Evolutionary conservation across 2,113 vertebrate genomes (phyloP), one percentile per base, ranked within the genome.

Genomic region (Martes martes): DNA sequence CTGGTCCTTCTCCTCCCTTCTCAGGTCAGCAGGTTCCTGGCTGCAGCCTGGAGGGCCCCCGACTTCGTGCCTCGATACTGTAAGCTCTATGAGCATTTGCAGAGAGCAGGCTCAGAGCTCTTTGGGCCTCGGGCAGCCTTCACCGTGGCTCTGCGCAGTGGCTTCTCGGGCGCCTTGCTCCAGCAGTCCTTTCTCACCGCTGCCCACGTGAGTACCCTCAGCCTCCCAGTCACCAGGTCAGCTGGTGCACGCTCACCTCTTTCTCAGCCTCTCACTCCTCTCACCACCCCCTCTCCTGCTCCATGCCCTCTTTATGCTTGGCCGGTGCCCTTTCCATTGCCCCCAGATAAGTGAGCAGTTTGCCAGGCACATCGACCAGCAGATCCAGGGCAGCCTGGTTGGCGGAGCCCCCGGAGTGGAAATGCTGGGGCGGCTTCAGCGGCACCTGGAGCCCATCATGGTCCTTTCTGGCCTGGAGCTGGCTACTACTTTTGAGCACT

Each of bases 401-500:
- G 98, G 99, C 23, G 95, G 97, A 4, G 98, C 63, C 0, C 98
- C 98, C 24, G 98, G 99, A 1, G 63, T 97, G 7, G 99, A 99
- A 95, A 98, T 98, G 1, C 97, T 99, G 93, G 98, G 99, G 93
- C 98, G 95, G 45, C 98, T 99, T 94, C 99, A 99, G 98, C 99
- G 97, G 93, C 99, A 99, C 80, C 97, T 99, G 98, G 99, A 99
- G 96, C 99, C 99, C 74, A 99, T 99, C 15, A 97, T 99, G 7
- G 99, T 99, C 98, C 98, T 99, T 79, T 99, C 99, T 0, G 99
- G 99, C 90, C 98, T 99, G 96, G 99, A 99, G 98, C 98, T 99
- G 1, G 99, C 99, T 96, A 99, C 99, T 95, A 99, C 99, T 94
- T 99, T 99, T 0, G 99, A 99, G 88, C 99, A 99, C 98, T 99